Evolutionary conservation across 2,113 vertebrate genomes (phyloP), one percentile per base, ranked within the genome.

Genomic region (Pagrus major): DNA sequence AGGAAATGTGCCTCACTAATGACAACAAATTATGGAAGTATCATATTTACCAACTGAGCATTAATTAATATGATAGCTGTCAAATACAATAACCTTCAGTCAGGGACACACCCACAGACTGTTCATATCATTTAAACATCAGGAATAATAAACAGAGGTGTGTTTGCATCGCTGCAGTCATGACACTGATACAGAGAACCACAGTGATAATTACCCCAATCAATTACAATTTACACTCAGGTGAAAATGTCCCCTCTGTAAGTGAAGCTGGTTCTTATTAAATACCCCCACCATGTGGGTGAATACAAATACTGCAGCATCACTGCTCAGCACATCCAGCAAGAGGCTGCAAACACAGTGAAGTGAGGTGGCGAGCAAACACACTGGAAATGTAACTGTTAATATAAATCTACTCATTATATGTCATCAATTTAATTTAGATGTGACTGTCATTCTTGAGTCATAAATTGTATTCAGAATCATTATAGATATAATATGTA

Each of bases 261-360:
- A 51, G 47, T 60, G 29, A 55, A 10, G 14, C 23, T 21, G 35
- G 29, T 58, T n/a, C 56, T 84, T 74, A 66, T 68, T 37, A 70
- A 80, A 93, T 42, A 91, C 88, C 85, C 64, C 93, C 93, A 83
- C 81, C 91, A 74, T 78, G 88, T 89, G 93, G 90, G 37, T 35
- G 70, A 39, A 80, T 37, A 59, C 9, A n/a, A 20, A 21, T 5
- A 82, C 66, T 88, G 76, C 84, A 87, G 1, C 0, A 51, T 16
- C 37, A 25, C 33, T 15, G 11, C 16, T n/a, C 54, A 6, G 0
- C 56, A 23, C 16, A 27, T 21, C 27, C 14, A 21, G 12, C 4
- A 9, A 33, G n/a, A 29, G 18, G n/a, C 70, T 60, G n/a, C 29
- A 60, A 35, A 73, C 16, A 15, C 18, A 37, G 16, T 49, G 29